Evolutionary conservation across 2,797 vertebrate species (phyloP).

Genomic region (Sphenodon punctatus): DNA sequence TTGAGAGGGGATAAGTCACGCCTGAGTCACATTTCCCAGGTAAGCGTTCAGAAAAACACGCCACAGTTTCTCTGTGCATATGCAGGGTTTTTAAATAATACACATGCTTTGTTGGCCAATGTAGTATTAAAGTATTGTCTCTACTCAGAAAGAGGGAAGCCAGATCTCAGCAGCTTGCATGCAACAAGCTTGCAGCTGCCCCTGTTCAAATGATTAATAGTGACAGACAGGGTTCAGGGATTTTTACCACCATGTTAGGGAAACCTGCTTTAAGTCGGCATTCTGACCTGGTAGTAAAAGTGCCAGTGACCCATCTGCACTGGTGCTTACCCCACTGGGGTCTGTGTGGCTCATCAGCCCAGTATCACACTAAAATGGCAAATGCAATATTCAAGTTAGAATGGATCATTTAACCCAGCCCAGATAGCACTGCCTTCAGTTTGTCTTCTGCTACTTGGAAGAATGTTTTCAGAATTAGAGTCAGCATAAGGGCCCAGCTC

Average conservation of each 20-base stretch:
- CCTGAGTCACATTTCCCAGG: neutral
- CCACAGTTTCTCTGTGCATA: neutral
- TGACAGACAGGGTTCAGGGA: neutral
- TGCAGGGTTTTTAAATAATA: neutral
- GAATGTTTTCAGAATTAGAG: no score
- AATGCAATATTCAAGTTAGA: no score
- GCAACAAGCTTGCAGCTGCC: neutral
- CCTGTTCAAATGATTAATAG: neutral
- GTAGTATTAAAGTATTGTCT: neutral
- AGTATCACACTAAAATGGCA: no score
- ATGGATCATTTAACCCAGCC: no score
- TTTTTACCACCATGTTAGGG: neutral
- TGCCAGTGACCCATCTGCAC: neutral
- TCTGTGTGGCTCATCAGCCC: no score
- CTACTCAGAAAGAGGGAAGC: accelerated
- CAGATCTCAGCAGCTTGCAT: neutral
- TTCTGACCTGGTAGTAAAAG: neutral
- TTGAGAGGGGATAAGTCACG: no score
- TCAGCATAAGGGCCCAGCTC: no score
- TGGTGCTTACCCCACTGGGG: neutral
- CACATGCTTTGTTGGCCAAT: neutral
- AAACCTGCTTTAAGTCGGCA: neutral
- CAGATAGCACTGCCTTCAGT: no score
- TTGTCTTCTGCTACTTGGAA: no score
- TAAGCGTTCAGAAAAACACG: neutral